Percentiles rank a stretch among this genome's conserved stretches.
Conservation (phyloP, 1,140 invertebrate species). For the Plodia interpunctella region DNA sequence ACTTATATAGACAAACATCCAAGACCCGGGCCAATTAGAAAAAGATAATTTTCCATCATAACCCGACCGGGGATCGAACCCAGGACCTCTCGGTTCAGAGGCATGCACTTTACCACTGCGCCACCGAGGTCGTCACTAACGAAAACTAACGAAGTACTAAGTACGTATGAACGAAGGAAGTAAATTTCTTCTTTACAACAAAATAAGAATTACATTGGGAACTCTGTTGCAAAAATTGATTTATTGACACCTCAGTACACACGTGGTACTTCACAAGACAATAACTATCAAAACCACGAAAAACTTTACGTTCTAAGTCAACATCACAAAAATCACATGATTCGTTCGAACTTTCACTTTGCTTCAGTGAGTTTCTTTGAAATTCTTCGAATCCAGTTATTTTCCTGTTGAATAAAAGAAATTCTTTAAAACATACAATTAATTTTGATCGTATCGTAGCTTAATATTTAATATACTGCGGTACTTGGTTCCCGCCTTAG, state of each 20-base stretch:
- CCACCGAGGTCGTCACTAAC: too few relatives aligned
- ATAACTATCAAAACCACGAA: neutral
- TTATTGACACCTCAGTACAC: slow-evolving; percentile 21
- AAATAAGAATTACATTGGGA: slow-evolving; percentile 34
- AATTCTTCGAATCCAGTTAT: neutral
- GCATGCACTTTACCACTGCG: too few relatives aligned
- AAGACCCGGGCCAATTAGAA: too few relatives aligned
- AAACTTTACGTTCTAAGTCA: neutral
- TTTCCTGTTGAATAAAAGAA: neutral
- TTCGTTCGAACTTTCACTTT: neutral
- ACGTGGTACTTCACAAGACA: neutral
- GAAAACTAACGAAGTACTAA: too few relatives aligned
- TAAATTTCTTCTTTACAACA: neutral
- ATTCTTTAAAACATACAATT: too few relatives aligned
- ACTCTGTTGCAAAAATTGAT: slow-evolving; percentile 41
- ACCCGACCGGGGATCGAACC: too few relatives aligned
- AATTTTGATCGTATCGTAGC: too few relatives aligned
- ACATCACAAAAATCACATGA: neutral
- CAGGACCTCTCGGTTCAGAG: too few relatives aligned
- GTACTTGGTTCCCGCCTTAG: neutral
- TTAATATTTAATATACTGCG: neutral
- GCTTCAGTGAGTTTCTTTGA: neutral
- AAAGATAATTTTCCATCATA: too few relatives aligned
- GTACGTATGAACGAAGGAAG: neutral
- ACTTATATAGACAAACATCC: too few relatives aligned